phyloP scores from a whole-genome alignment of 2,113 vertebrate genomes.

The Hemibagrus wyckioides region DNA sequence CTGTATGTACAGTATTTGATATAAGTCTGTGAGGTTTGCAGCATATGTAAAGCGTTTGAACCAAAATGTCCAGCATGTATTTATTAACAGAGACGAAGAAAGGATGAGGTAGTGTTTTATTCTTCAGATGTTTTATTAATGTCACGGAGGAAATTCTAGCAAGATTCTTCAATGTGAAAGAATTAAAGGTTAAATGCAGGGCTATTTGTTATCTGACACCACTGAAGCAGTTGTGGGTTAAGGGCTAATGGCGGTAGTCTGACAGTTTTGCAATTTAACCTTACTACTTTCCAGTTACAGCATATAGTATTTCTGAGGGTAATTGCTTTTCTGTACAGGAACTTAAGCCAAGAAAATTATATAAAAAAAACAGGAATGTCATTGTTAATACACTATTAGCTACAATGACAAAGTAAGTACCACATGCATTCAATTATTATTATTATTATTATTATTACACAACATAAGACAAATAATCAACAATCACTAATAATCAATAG shows the following conservation, averaged over 20 bases:
- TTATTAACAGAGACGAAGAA: too few species aligned
- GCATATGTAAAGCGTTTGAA: not conserved
- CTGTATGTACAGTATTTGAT: not conserved
- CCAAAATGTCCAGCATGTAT: not conserved
- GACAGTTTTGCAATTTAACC: not conserved
- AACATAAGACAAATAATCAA: not conserved
- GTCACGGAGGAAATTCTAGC: not conserved
- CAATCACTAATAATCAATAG: not conserved
- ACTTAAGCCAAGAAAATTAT: not conserved
- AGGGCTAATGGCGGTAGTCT: conserved; percentile 6
- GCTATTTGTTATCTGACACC: not conserved
- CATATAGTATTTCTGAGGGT: not conserved
- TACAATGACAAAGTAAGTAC: not conserved
- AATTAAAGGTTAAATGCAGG: conserved; percentile 3
- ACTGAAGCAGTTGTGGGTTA: not conserved
- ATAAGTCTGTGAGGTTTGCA: not conserved
- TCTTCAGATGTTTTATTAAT: not conserved
- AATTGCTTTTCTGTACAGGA: not conserved
- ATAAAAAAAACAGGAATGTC: not conserved
- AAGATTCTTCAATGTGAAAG: not conserved
- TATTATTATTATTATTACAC: not conserved
- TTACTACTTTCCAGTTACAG: not conserved
- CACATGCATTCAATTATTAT: not conserved
- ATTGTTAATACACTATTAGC: not conserved
- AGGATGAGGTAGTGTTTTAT: not conserved